Evolutionary conservation across 1,140 invertebrate species (phyloP), one percentile per base, ranked within the genome.

Genomic region (Bathynomus jamesi): DNA sequence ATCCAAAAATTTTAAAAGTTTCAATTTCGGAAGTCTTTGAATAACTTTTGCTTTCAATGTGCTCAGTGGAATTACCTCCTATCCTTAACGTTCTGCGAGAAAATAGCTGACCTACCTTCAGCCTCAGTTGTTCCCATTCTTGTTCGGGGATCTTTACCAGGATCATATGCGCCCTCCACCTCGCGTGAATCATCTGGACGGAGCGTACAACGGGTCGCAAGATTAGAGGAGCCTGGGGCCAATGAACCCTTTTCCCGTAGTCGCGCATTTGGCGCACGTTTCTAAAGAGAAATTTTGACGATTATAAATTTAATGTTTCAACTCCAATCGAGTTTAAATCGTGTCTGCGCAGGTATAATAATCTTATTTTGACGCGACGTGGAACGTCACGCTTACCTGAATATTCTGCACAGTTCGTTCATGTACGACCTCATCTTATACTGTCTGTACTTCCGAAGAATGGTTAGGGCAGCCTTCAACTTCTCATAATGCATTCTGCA

Each of bases 121-220:
- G 79, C 71, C 86, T 82, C 61, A 97, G 85, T 80, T 94, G 89
- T 0, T 93, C 90, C 91, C 94, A 93, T 79, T 97, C 91, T 70
- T 86, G 87, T 68, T 84, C 85, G 0, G 94, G 94, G 76, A 95
- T 89, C 64, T 87, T 87, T 76, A 86, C 86, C 0, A 98, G 85
- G 60, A 95, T 88, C 87, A 95, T 94, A 82, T 86, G 90, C 2
- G 92, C 94, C 60, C 92, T 82, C 96, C 96, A 98, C 75, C 91
- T 86, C 2, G 86, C 84, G 79, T 86, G 88, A 65, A 90, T 87
- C n/a, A 81, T 84, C 77, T 85, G 85, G 67, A 92, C 81, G 2
- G 83, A 82, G 1, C 84, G 81, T 31, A 89, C 85, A 3, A 88
- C 86, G 8, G 83, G 78, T 61, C 85, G 82, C 1, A 91, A 84